Percentiles rank a stretch among this genome's conserved stretches.
phyloP scores from a whole-genome alignment of 2,888 invertebrate species.

The Scrobipalpa atriplicella region DNA sequence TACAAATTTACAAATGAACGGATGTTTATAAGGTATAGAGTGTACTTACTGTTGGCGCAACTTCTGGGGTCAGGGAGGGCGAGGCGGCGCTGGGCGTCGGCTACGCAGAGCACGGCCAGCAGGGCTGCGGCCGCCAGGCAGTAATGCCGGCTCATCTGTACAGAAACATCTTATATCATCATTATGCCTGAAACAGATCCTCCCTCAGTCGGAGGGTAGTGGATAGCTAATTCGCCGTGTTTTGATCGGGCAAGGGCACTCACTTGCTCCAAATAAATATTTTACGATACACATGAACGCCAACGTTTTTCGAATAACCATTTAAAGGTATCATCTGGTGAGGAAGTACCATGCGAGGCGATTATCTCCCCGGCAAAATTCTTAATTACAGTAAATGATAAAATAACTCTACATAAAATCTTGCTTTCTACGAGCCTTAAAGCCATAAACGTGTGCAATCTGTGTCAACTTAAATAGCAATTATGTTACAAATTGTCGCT shows the following conservation, averaged over 20 bases:
- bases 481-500: conserved; percentile 10
- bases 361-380: background rate
- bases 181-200: background rate
- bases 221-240: background rate
- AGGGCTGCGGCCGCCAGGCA: conserved; percentile 66
- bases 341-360: background rate
- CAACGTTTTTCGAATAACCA: background rate
- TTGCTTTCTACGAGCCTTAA: conserved; percentile 9
- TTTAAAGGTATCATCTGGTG: background rate
- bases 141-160: conserved; percentile 74
- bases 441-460: background rate
- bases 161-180: conserved; percentile 1
- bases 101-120: conserved; percentile 85
- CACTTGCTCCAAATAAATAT: too few species aligned
- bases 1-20: background rate
- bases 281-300: background rate
- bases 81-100: conserved; percentile 91
- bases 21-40: conserved; percentile 13
- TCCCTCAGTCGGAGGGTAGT: background rate
- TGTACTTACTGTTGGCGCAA: conserved; percentile 92
- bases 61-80: conserved; percentile 95
- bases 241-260: background rate
- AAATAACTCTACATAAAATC: conserved; percentile 3
- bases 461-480: background rate
- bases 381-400: background rate